Percentiles rank a stretch among this genome's conserved stretches.
Evolutionary conservation across 1,140 invertebrate species (phyloP).

Genomic region (Drosophila watanabei): DNA sequence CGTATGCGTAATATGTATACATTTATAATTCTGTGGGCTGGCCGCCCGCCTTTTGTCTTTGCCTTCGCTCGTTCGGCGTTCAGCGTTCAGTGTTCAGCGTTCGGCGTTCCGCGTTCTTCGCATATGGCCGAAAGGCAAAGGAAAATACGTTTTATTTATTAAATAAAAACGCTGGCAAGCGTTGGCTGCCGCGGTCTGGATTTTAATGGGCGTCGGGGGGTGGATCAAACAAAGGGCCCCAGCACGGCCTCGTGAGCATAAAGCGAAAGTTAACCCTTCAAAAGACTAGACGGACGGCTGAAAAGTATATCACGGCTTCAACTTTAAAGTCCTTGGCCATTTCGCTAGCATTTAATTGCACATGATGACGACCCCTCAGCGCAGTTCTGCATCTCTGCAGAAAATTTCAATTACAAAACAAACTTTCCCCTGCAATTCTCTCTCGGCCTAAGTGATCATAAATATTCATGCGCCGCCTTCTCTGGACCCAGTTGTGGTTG

Average conservation of each 20-base stretch:
- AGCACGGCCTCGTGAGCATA: not conserved
- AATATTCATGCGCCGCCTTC: slow-evolving; percentile 37
- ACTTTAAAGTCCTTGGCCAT: slow-evolving; percentile 32
- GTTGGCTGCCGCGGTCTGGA: slow-evolving; percentile 18
- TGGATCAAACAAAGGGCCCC: slow-evolving; percentile 33
- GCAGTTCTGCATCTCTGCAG: not conserved
- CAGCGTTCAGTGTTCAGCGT: slow-evolving; percentile 1
- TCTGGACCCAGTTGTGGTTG: not conserved
- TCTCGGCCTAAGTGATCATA: slow-evolving; percentile 41
- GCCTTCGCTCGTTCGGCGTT: slow-evolving; percentile 11
- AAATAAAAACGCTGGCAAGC: slow-evolving; percentile 59
- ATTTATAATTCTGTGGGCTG: slow-evolving; percentile 52
- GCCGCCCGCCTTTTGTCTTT: slow-evolving; percentile 60
- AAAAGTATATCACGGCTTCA: not conserved
- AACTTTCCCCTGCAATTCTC: slow-evolving; percentile 29
- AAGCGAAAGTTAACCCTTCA: slow-evolving; percentile 37
- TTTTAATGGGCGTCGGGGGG: slow-evolving; percentile 30
- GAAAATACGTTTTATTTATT: slow-evolving; percentile 77
- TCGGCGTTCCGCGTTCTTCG: slow-evolving; percentile 21
- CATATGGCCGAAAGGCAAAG: slow-evolving; percentile 62
- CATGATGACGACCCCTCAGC: not conserved
- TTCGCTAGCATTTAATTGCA: slow-evolving; percentile 31
- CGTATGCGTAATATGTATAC: slow-evolving; percentile 69
- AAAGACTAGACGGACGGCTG: not conserved
- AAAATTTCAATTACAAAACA: slow-evolving; percentile 51